phyloP scores from a whole-genome alignment of 2,888 invertebrate species.

The Tenthredo scrophulariae region DNA sequence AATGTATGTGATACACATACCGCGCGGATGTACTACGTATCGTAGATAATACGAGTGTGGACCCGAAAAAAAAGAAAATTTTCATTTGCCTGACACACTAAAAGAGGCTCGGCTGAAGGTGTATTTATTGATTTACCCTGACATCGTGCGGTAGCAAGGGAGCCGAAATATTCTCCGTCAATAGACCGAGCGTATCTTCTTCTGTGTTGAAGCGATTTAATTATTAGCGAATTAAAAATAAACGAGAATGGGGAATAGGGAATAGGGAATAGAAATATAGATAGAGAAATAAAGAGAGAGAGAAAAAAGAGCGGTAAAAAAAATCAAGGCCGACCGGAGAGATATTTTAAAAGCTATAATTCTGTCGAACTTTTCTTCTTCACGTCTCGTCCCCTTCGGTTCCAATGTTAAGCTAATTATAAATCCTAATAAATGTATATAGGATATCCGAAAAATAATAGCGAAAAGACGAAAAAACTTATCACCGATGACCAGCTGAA shows the following conservation, averaged over 20 bases:
- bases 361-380: slow-evolving; percentile 18
- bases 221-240: slow-evolving; percentile 14
- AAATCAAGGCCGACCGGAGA: slow-evolving; percentile 29
- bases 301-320: not conserved
- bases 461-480: not conserved
- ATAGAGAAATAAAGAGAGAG: not conserved
- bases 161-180: slow-evolving; percentile 28
- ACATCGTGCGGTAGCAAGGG: not conserved
- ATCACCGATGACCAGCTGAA: not conserved
- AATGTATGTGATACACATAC: not conserved
- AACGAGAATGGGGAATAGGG: slow-evolving; percentile 15
- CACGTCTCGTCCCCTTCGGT: not conserved
- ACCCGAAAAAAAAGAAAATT: not conserved
- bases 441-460: not conserved
- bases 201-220: slow-evolving; percentile 21
- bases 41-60: not conserved
- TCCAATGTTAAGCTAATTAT: slow-evolving; percentile 17
- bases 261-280: not conserved
- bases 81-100: slow-evolving; percentile 38
- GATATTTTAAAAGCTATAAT: slow-evolving; percentile 46
- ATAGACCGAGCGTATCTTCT: slow-evolving; percentile 20
- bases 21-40: slow-evolving; percentile 7
- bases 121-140: slow-evolving; percentile 38
- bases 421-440: slow-evolving; percentile 2
- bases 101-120: slow-evolving; percentile 31